phyloP scores from a whole-genome alignment of 2,888 invertebrate species.

The Lymantria monacha region DNA sequence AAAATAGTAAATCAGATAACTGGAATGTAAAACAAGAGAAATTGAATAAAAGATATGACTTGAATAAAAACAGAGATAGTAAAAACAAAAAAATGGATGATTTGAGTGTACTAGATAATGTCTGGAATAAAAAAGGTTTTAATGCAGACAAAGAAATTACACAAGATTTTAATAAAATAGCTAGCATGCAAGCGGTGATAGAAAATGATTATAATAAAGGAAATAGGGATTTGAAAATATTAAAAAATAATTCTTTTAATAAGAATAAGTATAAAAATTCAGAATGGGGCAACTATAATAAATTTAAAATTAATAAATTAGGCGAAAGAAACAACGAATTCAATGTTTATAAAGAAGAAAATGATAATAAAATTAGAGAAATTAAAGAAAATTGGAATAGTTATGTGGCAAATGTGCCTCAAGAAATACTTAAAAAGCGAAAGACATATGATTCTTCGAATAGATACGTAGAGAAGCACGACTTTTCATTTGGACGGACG shows the following conservation, averaged over 20 bases:
- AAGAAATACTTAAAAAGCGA: background rate
- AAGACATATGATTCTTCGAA: background rate
- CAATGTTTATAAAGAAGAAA: background rate
- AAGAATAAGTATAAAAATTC: constrained; percentile 1
- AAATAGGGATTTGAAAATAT: background rate
- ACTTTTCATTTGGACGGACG: background rate
- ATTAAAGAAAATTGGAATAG: background rate
- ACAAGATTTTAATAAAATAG: background rate
- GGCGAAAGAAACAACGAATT: background rate
- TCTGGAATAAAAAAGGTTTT: background rate
- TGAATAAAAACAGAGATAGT: background rate
- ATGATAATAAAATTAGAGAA: background rate
- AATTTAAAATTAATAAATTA: background rate
- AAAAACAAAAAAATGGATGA: constrained; percentile 2
- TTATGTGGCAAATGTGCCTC: background rate
- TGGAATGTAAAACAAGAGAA: background rate
- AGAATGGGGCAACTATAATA: background rate
- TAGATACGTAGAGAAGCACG: background rate
- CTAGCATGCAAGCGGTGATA: background rate
- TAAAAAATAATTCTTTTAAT: background rate
- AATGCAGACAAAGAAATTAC: background rate
- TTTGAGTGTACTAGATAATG: background rate
- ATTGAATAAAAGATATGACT: background rate
- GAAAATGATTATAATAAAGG: background rate
- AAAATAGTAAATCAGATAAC: background rate